Conservation (phyloP, 2,888 invertebrate genomes). For the Drosophila falleni region DNA sequence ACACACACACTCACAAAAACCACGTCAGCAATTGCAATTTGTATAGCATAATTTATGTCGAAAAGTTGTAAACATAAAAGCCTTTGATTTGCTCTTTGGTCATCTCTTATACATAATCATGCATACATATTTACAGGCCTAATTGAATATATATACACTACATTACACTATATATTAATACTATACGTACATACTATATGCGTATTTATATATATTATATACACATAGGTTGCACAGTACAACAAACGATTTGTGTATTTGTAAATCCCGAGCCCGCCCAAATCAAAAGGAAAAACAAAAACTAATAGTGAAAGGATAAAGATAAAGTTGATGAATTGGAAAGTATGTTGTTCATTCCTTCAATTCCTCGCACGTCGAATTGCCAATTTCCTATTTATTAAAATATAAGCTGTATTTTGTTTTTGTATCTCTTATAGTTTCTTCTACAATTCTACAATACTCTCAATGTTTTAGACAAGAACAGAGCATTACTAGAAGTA, state of each 20-base stretch:
- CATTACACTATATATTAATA: constrained; percentile 39
- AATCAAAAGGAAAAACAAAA: constrained; percentile 51
- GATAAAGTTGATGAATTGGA: constrained; percentile 36
- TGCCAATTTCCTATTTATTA: constrained; percentile 78
- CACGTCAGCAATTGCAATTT: constrained; percentile 49
- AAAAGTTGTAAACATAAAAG: constrained; percentile 54
- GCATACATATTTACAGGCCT: constrained; percentile 63
- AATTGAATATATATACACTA: constrained; percentile 48
- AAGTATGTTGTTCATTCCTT: constrained; percentile 69
- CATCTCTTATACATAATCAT: constrained; percentile 65
- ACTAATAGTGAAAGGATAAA: constrained; percentile 26
- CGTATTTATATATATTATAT: constrained; percentile 32
- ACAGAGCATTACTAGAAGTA: constrained; percentile 71
- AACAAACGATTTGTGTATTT: constrained; percentile 79
- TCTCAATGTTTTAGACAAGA: constrained; percentile 65
- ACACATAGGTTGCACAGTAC: constrained; percentile 64
- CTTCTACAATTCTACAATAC: constrained; percentile 52
- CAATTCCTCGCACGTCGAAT: constrained; percentile 78
- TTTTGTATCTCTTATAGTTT: constrained; percentile 59
- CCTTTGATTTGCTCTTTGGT: constrained; percentile 73
- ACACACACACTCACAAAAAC: constrained; percentile 28
- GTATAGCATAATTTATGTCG: constrained; percentile 54
- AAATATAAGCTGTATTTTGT: constrained; percentile 54
- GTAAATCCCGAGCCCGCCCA: constrained; percentile 75
- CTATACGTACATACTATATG: constrained; percentile 43